Evolutionary conservation across 1,140 invertebrate species (phyloP).

Genomic region (Tribolium madens): DNA sequence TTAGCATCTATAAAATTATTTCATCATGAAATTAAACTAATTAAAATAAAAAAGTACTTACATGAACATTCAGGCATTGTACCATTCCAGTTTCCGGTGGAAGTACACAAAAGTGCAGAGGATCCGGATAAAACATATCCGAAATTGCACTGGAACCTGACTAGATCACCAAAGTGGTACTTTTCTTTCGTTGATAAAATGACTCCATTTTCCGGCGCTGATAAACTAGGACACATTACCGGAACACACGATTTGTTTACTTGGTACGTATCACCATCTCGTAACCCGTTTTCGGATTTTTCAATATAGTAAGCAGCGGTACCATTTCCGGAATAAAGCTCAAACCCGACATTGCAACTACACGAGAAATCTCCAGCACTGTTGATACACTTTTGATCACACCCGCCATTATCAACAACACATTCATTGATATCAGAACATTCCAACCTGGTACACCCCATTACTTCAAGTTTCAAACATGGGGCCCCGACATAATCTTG

Average conservation of each 20-base stretch:
- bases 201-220: slow-evolving; percentile 90
- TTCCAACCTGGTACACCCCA: slow-evolving; percentile 92
- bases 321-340: slow-evolving; percentile 90
- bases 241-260: slow-evolving; percentile 96
- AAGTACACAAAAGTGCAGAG: slow-evolving; percentile 86
- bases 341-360: slow-evolving; percentile 91
- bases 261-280: slow-evolving; percentile 90
- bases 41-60: slow-evolving; percentile 66
- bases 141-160: slow-evolving; percentile 95
- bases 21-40: background rate
- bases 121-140: slow-evolving; percentile 93
- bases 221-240: slow-evolving; percentile 86
- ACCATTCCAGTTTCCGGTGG: slow-evolving; percentile 94
- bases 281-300: slow-evolving; percentile 84
- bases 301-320: slow-evolving; percentile 91
- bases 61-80: slow-evolving; percentile 92
- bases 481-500: slow-evolving; percentile 91
- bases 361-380: slow-evolving; percentile 89
- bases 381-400: slow-evolving; percentile 94
- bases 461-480: slow-evolving; percentile 91
- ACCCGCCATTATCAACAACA: slow-evolving; percentile 88
- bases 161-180: slow-evolving; percentile 91
- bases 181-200: slow-evolving; percentile 83
- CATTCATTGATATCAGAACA: slow-evolving; percentile 96
- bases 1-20: slow-evolving; percentile 79